Conservation (phyloP, 2,888 invertebrate species). For the Hydroisotoma schaefferi region DNA sequence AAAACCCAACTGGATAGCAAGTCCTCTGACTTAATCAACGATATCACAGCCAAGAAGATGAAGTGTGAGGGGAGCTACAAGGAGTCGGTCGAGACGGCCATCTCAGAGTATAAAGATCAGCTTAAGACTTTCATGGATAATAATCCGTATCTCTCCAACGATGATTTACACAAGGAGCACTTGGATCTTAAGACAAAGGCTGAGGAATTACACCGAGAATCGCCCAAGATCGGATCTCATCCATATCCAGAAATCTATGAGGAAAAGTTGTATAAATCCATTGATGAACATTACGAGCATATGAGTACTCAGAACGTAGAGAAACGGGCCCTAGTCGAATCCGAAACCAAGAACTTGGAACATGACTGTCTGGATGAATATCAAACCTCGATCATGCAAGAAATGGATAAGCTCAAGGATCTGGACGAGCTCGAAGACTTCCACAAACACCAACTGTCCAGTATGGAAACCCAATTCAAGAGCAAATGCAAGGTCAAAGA, state of each 20-base stretch:
- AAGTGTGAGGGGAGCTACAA: conserved; percentile 5
- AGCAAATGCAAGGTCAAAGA: conserved; percentile 15
- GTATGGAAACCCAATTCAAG: neutral
- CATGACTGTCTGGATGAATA: conserved; percentile 15
- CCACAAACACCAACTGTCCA: neutral
- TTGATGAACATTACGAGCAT: conserved; percentile 6
- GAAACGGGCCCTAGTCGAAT: neutral
- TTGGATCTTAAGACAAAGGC: neutral
- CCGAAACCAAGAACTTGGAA: conserved; percentile 14
- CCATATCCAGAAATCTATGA: conserved; percentile 8
- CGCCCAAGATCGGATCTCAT: conserved; percentile 7
- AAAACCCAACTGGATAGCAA: neutral
- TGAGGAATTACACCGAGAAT: neutral
- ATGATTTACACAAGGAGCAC: neutral
- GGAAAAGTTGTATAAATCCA: neutral
- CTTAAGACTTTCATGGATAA: neutral
- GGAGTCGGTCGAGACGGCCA: neutral
- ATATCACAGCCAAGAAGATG: neutral
- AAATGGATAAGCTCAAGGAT: conserved; percentile 4
- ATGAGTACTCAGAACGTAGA: conserved; percentile 8
- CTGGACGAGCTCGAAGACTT: conserved; percentile 9
- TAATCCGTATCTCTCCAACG: neutral
- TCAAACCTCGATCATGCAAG: conserved; percentile 14
- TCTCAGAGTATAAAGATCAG: neutral
- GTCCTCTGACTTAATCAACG: neutral